Evolutionary conservation across 2,888 invertebrate genomes (phyloP).

Genomic region (Philonicus albiceps): DNA sequence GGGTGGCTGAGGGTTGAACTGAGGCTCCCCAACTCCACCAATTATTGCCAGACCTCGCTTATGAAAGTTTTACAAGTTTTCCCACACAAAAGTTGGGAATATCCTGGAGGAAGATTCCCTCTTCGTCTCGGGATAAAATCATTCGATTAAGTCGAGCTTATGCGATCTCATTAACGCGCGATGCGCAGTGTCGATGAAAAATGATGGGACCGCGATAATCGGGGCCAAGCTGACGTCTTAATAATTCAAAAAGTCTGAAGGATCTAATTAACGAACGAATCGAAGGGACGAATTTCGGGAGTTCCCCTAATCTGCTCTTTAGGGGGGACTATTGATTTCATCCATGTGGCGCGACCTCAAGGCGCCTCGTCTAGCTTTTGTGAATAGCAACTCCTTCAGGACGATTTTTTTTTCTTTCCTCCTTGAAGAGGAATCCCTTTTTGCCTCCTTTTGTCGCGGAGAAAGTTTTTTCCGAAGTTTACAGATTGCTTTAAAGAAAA

Average conservation of each 20-base stretch:
- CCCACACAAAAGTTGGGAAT: conserved; percentile 9
- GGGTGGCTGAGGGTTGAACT: not conserved
- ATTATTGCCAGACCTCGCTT: conserved; percentile 22
- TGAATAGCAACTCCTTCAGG: not conserved
- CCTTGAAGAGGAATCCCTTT: not conserved
- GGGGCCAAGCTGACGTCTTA: conserved; percentile 19
- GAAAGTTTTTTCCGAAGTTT: not conserved
- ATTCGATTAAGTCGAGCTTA: conserved; percentile 29
- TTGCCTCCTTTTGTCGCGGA: not conserved
- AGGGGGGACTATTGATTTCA: not conserved
- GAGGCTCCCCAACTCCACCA: not conserved
- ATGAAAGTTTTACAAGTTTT: conserved; percentile 37
- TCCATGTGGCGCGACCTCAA: not conserved
- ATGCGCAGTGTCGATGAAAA: conserved; percentile 12
- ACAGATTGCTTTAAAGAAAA: not conserved
- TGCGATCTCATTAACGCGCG: conserved; percentile 22
- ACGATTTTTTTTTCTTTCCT: not conserved
- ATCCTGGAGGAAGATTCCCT: not conserved
- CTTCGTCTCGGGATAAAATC: not conserved
- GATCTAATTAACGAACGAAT: conserved; percentile 5
- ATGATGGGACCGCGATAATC: not conserved
- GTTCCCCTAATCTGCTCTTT: not conserved
- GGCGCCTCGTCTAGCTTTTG: not conserved
- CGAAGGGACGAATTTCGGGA: not conserved
- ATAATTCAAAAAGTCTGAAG: conserved; percentile 5